Conservation (phyloP, 2,113 vertebrate genomes). For the Delphinapterus leucas region DNA sequence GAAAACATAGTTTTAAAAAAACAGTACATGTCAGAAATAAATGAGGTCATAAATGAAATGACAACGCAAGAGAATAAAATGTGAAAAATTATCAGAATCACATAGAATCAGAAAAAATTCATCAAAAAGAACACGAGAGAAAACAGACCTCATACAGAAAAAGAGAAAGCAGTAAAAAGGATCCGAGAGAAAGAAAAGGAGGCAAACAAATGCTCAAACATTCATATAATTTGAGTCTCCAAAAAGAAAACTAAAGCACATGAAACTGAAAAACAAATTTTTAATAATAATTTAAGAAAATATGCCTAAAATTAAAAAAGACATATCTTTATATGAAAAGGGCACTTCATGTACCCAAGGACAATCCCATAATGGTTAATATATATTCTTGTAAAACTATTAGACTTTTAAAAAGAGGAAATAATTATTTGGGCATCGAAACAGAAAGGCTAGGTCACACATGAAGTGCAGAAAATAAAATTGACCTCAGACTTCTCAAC, state of each 20-base stretch:
- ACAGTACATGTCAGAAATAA: background rate
- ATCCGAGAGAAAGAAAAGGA: background rate
- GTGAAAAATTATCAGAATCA: background rate
- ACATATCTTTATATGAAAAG: background rate
- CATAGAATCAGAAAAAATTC: background rate
- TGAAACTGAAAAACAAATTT: background rate
- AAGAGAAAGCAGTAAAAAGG: background rate
- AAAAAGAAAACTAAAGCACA: background rate
- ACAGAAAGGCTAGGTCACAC: background rate
- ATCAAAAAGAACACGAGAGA: background rate
- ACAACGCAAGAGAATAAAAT: background rate
- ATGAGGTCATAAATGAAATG: background rate
- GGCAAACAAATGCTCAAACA: background rate
- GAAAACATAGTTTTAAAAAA: background rate
- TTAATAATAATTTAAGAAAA: background rate
- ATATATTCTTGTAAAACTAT: background rate
- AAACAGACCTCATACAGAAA: background rate
- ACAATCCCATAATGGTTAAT: background rate
- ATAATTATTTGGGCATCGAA: background rate
- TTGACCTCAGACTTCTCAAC: background rate
- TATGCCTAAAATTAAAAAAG: background rate
- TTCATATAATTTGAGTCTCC: background rate
- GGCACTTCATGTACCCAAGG: background rate
- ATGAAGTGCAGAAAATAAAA: background rate
- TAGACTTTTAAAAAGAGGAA: background rate